Evolutionary conservation across 2,888 invertebrate species (phyloP), one percentile per base, ranked within the genome.

Genomic region (Apamea sordens): DNA sequence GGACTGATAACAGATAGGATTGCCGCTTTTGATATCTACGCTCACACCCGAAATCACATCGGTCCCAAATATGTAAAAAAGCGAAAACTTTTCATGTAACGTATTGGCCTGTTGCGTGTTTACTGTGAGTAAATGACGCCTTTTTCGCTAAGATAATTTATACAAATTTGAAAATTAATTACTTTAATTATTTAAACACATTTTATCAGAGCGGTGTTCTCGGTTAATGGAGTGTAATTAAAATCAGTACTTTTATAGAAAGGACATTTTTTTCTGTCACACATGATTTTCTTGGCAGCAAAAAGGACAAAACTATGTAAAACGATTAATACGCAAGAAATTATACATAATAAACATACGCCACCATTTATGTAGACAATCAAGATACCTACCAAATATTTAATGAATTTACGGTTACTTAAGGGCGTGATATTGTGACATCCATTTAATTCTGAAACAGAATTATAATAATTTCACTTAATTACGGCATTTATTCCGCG

Each of bases 391-490:
- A 89, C 89, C 84, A 89, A 92, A 91, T 91, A 90, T 93, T 94
- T 93, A 90, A 91, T 91, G 92, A 92, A 94, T 93, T 93, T 93
- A 92, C 91, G 89, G 91, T 90, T 90, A 93, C 93, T 94, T 94
- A 93, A 94, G 93, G 92, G 92, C 93, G 93, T 92, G 93, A 94
- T 94, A 93, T 94, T 94, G 94, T 94, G 94, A 95, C 95, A 94
- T 95, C 94, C 94, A 94, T 95, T 95, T 94, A 94, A 95, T 94
- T 94, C 94, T 92, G 93, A 93, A 94, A 92, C 94, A 94, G 95
- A 95, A 96, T 96, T 95, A 95, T 94, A 95, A 96, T 96, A 96
- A 96, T 95, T 97, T 95, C 94, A 95, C 93, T 95, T 96, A 97
- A 96, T 97, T 96, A 95, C 95, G 89, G 94, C 95, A 95, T 96